Percentiles rank a stretch among this genome's conserved stretches.
These are phyloP conservation scores for Ferrisia virgata DNA, from an alignment of 2,888 invertebrate species.

Conservation along the genomic window DNA sequence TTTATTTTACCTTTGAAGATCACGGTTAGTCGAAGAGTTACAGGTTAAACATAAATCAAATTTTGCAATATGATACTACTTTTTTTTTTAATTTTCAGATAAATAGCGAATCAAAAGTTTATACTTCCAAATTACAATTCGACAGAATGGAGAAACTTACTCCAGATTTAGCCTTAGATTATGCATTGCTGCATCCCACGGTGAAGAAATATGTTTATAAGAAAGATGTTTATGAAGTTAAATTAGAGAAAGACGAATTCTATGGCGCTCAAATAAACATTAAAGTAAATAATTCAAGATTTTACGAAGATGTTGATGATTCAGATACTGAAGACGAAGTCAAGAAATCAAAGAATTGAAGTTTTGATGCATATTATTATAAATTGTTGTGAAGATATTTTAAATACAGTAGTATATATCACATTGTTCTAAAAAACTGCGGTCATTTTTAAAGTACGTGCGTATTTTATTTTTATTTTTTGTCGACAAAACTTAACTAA, in stretches of 20 bases:
- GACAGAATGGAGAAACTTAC: conserved; percentile 56
- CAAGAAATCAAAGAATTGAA: conserved; percentile 3
- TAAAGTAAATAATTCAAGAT: conserved; percentile 45
- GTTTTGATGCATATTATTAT: not conserved
- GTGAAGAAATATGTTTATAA: conserved; percentile 52
- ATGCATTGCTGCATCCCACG: conserved; percentile 56
- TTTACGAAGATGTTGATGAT: not conserved
- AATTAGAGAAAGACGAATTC: conserved; percentile 48
- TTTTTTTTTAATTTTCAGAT: not conserved
- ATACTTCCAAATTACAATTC: not conserved
- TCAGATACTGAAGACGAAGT: conserved; percentile 10
- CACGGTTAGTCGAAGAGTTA: conserved; percentile 45
- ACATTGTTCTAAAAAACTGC: not conserved
- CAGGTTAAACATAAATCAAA: not conserved
- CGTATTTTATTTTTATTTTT: not conserved
- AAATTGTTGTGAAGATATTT: not conserved
- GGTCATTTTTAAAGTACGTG: not conserved
- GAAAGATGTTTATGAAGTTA: conserved; percentile 52
- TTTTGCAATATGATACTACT: not conserved
- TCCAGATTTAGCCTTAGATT: conserved; percentile 58
- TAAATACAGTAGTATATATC: not conserved
- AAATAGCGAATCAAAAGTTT: not conserved
- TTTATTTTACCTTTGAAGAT: conserved; percentile 54
- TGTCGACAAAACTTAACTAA: not conserved
- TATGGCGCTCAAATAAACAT: conserved; percentile 47